phyloP scores from a whole-genome alignment of 2,797 vertebrate species.

The Spheniscus humboldti region DNA sequence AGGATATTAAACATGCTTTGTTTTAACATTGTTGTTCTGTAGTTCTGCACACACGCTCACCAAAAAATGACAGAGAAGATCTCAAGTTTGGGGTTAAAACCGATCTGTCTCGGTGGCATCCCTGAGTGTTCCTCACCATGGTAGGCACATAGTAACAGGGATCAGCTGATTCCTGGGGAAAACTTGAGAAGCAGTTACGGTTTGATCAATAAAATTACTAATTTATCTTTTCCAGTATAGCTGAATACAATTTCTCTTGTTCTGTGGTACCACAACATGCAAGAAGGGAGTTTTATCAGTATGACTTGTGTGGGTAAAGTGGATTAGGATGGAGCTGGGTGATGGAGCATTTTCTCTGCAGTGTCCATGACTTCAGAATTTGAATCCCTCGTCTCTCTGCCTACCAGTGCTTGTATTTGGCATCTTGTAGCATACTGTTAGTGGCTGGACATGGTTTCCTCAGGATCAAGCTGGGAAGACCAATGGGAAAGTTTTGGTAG shows the following conservation, averaged over 20 bases:
- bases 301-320: too few relatives aligned
- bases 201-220: neutral
- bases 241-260: too few relatives aligned
- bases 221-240: too few relatives aligned
- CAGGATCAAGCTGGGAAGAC: too few relatives aligned
- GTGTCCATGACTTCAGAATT: neutral
- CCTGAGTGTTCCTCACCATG: too few relatives aligned
- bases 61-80: neutral
- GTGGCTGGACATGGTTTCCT: neutral
- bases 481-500: too few relatives aligned
- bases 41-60: neutral
- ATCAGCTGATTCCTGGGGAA: neutral
- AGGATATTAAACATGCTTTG: neutral
- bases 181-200: neutral
- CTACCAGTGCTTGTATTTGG: neutral
- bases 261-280: too few relatives aligned
- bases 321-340: too few relatives aligned
- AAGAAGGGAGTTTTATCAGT: too few relatives aligned
- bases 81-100: neutral
- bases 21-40: neutral
- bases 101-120: too few relatives aligned
- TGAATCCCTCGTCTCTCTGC: neutral
- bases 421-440: neutral
- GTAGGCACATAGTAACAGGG: too few relatives aligned
- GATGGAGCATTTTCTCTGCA: too few relatives aligned